Evolutionary conservation across 2,888 invertebrate species (phyloP), one percentile per base, ranked within the genome.

Genomic region (Spialia ferax): DNA sequence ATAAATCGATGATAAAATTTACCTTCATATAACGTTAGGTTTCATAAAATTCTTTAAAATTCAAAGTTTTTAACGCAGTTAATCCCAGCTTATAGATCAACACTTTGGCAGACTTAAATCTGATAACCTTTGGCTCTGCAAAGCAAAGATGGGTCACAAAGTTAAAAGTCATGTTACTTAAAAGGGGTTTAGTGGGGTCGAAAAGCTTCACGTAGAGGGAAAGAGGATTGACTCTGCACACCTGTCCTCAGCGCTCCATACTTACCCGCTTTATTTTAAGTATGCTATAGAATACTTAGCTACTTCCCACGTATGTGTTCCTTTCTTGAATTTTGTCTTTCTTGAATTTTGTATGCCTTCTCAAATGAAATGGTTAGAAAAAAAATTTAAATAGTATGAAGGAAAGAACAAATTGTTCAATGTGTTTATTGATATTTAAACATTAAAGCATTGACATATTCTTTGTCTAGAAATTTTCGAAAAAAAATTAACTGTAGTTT

Each of bases 121-220:
- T 61, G 55, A 67, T 55, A 67, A 85, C 84, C 85, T 70, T 80
- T 78, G 85, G 84, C 81, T 85, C 86, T 89, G 89, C 87, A 89
- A 90, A 91, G 88, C 88, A 88, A 88, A 89, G 89, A 87, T 85
- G 87, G 89, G 89, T 89, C 91, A 88, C 91, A 89, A 91, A 92
- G 92, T 92, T 91, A 91, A 93, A 93, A 93, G 92, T 92, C 92
- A 91, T 92, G 92, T 92, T 87, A 89, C 90, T 90, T 92, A 91
- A 92, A 92, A 91, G 90, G 89, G 90, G 88, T 89, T 88, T 81
- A 82, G 83, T 82, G 84, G 82, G 88, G 89, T 87, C 87, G 84
- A 85, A 88, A 86, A 85, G 86, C 87, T 87, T 82, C 78, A 79
- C 79, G 80, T 80, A 81, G 18, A 45, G 85, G 80, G 81, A 87